Evolutionary conservation across 2,888 invertebrate genomes (phyloP).

Genomic region (Melipona beecheii): DNA sequence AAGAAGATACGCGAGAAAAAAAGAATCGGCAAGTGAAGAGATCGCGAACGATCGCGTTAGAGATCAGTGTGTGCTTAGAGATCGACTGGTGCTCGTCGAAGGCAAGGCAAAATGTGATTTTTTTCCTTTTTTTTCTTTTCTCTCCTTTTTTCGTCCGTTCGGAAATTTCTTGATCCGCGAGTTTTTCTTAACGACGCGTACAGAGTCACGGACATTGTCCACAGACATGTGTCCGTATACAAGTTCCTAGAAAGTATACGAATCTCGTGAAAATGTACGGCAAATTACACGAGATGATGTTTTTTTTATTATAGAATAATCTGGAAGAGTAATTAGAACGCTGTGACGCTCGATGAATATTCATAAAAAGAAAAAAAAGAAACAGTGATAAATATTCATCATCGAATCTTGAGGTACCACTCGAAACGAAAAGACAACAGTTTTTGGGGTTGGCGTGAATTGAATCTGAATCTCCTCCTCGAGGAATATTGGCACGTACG

Average conservation of each 20-base stretch:
- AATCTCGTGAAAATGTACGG: not conserved
- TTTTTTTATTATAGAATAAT: not conserved
- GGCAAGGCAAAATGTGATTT: conserved; percentile 43
- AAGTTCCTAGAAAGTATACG: not conserved
- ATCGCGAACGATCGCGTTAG: not conserved
- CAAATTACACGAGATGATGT: not conserved
- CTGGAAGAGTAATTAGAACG: not conserved
- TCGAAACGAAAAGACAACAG: not conserved
- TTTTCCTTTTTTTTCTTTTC: not conserved
- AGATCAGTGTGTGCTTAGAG: not conserved
- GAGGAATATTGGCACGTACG: not conserved
- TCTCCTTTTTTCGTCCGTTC: not conserved
- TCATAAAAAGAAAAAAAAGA: not conserved
- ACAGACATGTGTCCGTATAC: not conserved
- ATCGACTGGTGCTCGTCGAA: conserved; percentile 33
- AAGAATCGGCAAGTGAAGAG: not conserved
- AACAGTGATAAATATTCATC: not conserved
- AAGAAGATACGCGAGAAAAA: conserved; percentile 14
- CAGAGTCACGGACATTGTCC: not conserved
- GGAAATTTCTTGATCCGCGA: not conserved
- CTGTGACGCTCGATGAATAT: not conserved
- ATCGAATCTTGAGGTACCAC: not conserved
- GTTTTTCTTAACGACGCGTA: too few relatives aligned
- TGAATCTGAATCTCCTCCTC: not conserved
- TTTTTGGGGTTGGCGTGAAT: not conserved